Conservation (phyloP, 1,140 invertebrate genomes). For the Cotesia chilonis region DNA sequence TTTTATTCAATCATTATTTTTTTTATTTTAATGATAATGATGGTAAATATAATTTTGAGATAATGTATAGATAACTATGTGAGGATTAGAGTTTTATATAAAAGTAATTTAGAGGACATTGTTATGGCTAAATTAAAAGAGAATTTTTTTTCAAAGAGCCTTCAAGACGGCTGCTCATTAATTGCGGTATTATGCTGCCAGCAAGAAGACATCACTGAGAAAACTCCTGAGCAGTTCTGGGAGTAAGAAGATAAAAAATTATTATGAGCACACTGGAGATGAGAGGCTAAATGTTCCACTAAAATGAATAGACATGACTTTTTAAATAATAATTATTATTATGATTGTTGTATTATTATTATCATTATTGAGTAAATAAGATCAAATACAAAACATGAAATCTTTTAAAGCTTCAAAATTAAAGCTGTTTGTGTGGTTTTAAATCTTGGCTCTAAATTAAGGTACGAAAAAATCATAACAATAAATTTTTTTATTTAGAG, state of each 20-base stretch:
- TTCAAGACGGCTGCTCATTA: slow-evolving; percentile 27
- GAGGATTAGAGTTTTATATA: not conserved
- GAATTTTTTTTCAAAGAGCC: slow-evolving; percentile 14
- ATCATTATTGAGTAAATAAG: too few relatives aligned
- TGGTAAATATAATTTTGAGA: too few relatives aligned
- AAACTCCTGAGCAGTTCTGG: slow-evolving; percentile 18
- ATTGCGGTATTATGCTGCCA: slow-evolving; percentile 30
- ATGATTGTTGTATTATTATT: not conserved
- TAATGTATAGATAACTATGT: not conserved
- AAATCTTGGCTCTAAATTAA: too few relatives aligned
- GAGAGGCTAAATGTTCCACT: slow-evolving; percentile 14
- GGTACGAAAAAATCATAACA: too few relatives aligned
- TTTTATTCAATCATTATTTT: too few relatives aligned
- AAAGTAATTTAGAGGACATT: slow-evolving; percentile 12
- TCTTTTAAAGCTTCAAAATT: too few relatives aligned
- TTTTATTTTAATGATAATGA: not conserved
- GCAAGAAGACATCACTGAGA: slow-evolving; percentile 22
- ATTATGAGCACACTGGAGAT: slow-evolving; percentile 20
- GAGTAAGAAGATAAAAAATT: slow-evolving; percentile 22
- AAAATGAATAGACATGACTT: slow-evolving; percentile 20
- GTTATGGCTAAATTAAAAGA: not conserved
- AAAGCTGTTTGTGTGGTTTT: too few relatives aligned
- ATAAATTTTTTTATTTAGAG: too few relatives aligned
- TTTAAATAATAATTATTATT: not conserved
- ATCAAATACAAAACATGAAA: too few relatives aligned